Evolutionary conservation across 2,797 vertebrate genomes (phyloP).

Genomic region (Atherinosoma microstoma): DNA sequence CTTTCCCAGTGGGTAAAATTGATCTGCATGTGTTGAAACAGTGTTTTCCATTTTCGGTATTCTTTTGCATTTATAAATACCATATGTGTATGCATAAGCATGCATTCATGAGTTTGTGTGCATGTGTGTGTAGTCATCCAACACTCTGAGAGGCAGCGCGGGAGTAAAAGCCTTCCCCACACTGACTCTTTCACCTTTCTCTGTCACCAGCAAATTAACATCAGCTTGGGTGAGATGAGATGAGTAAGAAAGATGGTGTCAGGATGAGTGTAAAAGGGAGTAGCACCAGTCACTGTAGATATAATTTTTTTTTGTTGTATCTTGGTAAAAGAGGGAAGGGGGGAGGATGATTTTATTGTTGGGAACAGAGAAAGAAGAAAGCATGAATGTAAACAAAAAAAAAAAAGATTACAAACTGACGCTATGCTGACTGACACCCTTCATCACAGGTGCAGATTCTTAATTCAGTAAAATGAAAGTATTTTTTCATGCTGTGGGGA

Average conservation of each 20-base stretch:
- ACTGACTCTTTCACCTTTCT: conserved; percentile 17
- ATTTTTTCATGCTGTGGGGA: conserved; percentile 11
- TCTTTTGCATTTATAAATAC: conserved; percentile 13
- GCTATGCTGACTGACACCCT: background rate
- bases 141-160: conserved; percentile 23
- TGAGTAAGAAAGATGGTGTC: conserved; percentile 18
- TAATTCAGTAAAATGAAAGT: conserved; percentile 11
- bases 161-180: conserved; percentile 34
- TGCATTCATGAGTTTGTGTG: conserved; percentile 19
- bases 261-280: conserved; percentile 12
- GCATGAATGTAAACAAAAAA: background rate
- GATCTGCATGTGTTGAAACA: background rate
- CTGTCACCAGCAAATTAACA: conserved; percentile 50
- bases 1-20: background rate
- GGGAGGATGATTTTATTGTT: conserved; percentile 1
- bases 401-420: background rate
- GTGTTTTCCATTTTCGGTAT: background rate
- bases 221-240: conserved; percentile 23
- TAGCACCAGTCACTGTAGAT: conserved; percentile 18
- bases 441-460: background rate
- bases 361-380: background rate
- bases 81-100: conserved; percentile 6
- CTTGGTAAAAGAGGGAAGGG: background rate
- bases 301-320: background rate
- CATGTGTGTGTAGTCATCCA: conserved; percentile 17